Evolutionary conservation across 2,113 vertebrate genomes (phyloP), one percentile per base, ranked within the genome.

Genomic region (Pionites leucogaster): DNA sequence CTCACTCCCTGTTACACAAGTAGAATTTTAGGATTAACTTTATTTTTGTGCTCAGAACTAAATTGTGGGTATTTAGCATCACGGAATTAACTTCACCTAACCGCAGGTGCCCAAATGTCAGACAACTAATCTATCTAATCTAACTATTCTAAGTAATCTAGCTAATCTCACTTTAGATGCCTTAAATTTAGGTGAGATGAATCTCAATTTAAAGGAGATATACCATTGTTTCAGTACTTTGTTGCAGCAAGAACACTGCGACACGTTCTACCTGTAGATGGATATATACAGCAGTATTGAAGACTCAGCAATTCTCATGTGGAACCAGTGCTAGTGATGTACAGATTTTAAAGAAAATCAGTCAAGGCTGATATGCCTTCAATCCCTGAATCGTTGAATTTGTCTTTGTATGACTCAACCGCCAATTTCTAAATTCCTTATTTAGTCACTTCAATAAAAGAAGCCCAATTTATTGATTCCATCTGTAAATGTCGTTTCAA

Each of bases 391-490:
- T 82, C 46, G 68, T 14, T 82, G 60, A 71, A 68, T 86, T 92
- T 95, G 46, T 88, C 69, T 95, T 69, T 74, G 46, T 31, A 29
- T 25, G 68, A 62, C 25, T 86, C 23, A 86, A 6, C 50, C 47
- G 74, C 31, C 82, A 69, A 87, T 87, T 68, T 64, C 41, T 76
- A 72, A 82, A 80, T 87, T 89, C 47, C 49, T 87, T 78, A 33
- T 89, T 92, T 65, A 82, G 70, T 10, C 57, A 79, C 52, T 89
- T 89, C 42, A 91, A 76, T 91, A 89, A 96, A 84, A 76, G 6
- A 25, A 89, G 22, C 5, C 44, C 3, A 3, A 82, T 90, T 55
- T 82, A 90, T 96, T 65, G 91, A 95, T 95, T 39, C 9, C 11
- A 17, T 47, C 37, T 82, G 18, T 65, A 96, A 88, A 84, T 35